phyloP scores from a whole-genome alignment of 2,113 vertebrate species.

The Nerophis lumbriciformis region DNA sequence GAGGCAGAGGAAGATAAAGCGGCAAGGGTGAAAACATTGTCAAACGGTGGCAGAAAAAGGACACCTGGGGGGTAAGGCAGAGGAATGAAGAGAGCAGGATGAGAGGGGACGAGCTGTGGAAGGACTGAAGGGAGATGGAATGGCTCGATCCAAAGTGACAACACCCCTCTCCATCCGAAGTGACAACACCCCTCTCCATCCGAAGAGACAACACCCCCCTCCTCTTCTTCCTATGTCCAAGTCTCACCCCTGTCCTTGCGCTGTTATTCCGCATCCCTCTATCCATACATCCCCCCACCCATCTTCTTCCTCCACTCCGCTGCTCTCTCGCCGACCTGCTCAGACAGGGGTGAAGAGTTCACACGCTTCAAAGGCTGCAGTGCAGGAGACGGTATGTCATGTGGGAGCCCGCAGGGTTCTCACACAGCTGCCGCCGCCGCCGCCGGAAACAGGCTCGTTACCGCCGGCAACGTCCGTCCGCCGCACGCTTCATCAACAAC shows the following conservation, averaged over 20 bases:
- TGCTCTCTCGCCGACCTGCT: conserved; percentile 67
- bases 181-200: too few relatives aligned
- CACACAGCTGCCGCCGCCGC: conserved; percentile 59
- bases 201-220: conserved; percentile 7
- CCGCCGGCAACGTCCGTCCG: conserved; percentile 35
- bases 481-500: conserved; percentile 33
- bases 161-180: conserved; percentile 26
- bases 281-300: conserved; percentile 38
- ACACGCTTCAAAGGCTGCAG: conserved; percentile 71
- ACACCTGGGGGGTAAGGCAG: conserved; percentile 38
- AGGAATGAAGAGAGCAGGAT: conserved; percentile 34
- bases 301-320: conserved; percentile 52
- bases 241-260: conserved; percentile 45
- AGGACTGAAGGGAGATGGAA: conserved; percentile 51
- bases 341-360: conserved; percentile 73
- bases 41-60: conserved; percentile 47
- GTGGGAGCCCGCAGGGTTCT: conserved; percentile 69
- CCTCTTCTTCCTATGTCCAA: conserved; percentile 29
- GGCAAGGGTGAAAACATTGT: conserved; percentile 18
- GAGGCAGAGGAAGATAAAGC: conserved; percentile 26
- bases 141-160: conserved; percentile 58
- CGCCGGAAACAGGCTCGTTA: conserved; percentile 7
- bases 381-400: conserved; percentile 68
- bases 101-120: conserved; percentile 39
- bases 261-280: conserved; percentile 56